Evolutionary conservation across 2,888 invertebrate species (phyloP).

Genomic region (Chrysolina americana): DNA sequence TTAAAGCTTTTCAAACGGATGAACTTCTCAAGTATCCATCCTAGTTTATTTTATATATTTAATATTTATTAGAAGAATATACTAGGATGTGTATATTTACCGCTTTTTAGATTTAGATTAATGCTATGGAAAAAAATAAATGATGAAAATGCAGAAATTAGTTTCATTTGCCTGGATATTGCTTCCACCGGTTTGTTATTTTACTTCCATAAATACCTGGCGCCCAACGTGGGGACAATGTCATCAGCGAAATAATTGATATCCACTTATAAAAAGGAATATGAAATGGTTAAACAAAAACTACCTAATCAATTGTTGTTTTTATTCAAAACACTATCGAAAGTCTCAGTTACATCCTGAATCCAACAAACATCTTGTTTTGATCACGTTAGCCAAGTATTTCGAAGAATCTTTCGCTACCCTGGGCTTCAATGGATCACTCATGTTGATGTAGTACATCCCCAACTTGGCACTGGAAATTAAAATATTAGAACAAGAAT

Average conservation of each 20-base stretch:
- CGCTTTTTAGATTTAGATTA: constrained; percentile 55
- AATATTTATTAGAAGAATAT: constrained; percentile 42
- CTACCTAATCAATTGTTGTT: not conserved
- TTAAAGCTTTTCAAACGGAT: constrained; percentile 59
- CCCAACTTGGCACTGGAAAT: constrained; percentile 77
- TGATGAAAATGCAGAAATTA: constrained; percentile 31
- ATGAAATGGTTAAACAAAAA: not conserved
- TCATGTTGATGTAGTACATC: constrained; percentile 75
- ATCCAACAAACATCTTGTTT: constrained; percentile 42
- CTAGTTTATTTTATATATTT: constrained; percentile 52
- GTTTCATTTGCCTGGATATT: not conserved
- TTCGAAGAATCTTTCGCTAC: constrained; percentile 56
- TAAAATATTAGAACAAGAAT: constrained; percentile 71
- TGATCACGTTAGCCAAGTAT: constrained; percentile 45
- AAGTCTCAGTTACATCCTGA: not conserved
- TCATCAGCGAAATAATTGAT: not conserved
- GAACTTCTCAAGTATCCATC: constrained; percentile 40
- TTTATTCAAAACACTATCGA: no score
- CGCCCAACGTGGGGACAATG: constrained; percentile 13
- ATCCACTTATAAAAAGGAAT: not conserved
- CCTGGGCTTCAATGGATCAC: constrained; percentile 73
- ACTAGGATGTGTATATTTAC: constrained; percentile 51
- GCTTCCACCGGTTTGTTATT: not conserved
- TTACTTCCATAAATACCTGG: not conserved
- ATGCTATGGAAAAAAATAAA: constrained; percentile 42